Percentiles rank a stretch among this genome's conserved stretches.
These are phyloP conservation scores for Chlamydotis undulata DNA, from an alignment of 2,113 vertebrate species.

Conservation along the genomic window DNA sequence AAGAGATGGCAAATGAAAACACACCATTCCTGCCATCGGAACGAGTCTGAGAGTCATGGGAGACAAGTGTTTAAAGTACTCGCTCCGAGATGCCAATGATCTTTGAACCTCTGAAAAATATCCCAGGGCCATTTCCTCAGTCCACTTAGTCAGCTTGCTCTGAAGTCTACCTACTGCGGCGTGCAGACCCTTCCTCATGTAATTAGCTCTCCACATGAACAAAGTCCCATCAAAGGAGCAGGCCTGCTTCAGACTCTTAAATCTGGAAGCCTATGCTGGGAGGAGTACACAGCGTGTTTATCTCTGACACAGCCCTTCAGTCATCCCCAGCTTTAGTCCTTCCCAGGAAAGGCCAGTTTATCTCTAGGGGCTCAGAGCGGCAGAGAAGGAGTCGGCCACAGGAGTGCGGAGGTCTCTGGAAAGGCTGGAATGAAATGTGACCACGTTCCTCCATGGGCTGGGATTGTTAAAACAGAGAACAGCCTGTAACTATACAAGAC, in stretches of 20 bases:
- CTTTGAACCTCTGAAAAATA: slow-evolving; percentile 14
- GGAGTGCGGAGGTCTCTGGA: not conserved
- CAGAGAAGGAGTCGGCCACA: not conserved
- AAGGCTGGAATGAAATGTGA: slow-evolving; percentile 14
- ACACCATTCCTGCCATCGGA: not conserved
- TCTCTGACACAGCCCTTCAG: not conserved
- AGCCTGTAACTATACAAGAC: slow-evolving; percentile 10
- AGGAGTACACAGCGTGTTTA: not conserved
- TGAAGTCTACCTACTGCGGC: not conserved
- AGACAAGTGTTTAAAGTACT: not conserved
- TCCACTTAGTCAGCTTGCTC: not conserved
- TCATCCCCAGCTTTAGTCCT: not conserved
- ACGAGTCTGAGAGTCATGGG: not conserved
- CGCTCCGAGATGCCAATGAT: not conserved
- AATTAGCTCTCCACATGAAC: not conserved
- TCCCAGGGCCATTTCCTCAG: not conserved
- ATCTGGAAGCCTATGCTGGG: not conserved
- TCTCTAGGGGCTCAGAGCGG: not conserved
- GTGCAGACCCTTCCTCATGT: not conserved
- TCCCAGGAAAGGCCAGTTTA: not conserved
- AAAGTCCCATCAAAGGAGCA: not conserved
- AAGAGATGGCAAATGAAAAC: slow-evolving; percentile 41
- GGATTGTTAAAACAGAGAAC: slow-evolving; percentile 38
- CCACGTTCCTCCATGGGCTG: not conserved
- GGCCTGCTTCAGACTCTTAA: not conserved